Percentiles rank a stretch among this genome's conserved stretches.
phyloP scores from a whole-genome alignment of 2,888 invertebrate species.

The Protonemura montana region DNA sequence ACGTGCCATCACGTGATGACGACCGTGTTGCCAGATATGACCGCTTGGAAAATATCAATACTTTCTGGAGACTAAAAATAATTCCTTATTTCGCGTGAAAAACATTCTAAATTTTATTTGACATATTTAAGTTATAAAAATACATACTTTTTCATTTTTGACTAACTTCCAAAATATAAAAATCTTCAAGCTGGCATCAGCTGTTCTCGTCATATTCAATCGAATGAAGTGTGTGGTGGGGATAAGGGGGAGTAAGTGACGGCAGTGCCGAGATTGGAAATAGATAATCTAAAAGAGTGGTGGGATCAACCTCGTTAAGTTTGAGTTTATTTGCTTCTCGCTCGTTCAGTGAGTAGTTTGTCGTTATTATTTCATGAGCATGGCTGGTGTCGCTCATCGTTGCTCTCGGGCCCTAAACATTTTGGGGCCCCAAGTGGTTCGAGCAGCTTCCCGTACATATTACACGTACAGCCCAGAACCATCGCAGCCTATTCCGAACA shows the following conservation, averaged over 20 bases:
- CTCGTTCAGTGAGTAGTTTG: neutral
- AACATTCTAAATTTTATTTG: neutral
- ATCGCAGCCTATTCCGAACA: constrained; percentile 77
- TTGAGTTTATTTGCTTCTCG: neutral
- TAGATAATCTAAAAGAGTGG: neutral
- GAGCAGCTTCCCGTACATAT: constrained; percentile 64
- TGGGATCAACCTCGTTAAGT: neutral
- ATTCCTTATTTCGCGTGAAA: neutral
- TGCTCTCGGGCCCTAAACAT: constrained; percentile 31
- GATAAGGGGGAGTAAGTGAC: neutral
- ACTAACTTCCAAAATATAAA: neutral
- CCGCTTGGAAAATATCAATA: constrained; percentile 7
- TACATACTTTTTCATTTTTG: neutral
- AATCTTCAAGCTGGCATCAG: neutral
- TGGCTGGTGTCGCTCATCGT: constrained; percentile 34
- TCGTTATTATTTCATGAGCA: constrained; percentile 8
- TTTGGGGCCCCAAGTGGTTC: constrained; percentile 21
- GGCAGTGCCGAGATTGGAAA: neutral
- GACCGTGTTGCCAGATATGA: constrained; percentile 1
- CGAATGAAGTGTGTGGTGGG: neutral
- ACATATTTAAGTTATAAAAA: neutral
- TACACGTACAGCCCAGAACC: constrained; percentile 83
- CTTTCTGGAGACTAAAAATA: neutral
- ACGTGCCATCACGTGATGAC: constrained; percentile 59
- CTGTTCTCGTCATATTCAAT: neutral